Evolutionary conservation across 2,888 invertebrate genomes (phyloP).

Genomic region (Periphyllus acericola): DNA sequence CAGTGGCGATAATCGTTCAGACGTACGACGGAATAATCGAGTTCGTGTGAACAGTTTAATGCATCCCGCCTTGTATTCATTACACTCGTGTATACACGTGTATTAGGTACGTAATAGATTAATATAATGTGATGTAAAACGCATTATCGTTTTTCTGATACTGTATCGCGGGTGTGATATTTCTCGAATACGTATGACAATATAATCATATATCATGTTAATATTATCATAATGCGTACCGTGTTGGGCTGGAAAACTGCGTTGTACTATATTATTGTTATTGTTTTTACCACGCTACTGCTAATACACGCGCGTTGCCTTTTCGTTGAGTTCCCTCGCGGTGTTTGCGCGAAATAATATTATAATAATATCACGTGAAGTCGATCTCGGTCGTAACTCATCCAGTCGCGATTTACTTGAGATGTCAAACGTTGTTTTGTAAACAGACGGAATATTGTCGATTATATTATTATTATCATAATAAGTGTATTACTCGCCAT

Average conservation of each 20-base stretch:
- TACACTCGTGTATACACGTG: neutral
- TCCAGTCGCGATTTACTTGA: slow-evolving; percentile 13
- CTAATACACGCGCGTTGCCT: no score
- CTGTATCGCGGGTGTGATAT: neutral
- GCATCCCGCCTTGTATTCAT: neutral
- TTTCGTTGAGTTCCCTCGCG: neutral
- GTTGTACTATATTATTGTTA: neutral
- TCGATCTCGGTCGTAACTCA: slow-evolving; percentile 4
- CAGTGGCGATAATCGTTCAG: neutral
- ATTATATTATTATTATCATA: neutral
- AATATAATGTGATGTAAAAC: neutral
- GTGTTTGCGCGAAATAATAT: neutral
- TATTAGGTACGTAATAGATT: neutral
- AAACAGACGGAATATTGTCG: slow-evolving; percentile 4
- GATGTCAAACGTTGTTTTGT: slow-evolving; percentile 41
- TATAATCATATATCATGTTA: neutral
- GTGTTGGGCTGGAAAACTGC: neutral
- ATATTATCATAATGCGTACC: neutral
- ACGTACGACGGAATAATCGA: neutral
- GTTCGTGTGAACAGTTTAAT: neutral
- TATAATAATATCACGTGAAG: neutral
- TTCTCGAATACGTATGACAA: neutral
- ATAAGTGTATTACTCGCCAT: neutral
- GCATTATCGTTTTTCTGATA: neutral
- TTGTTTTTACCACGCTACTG: no score